A percentile compares a stretch with the other conserved stretches of the same genome.
These are phyloP conservation scores for Pungitius pungitius DNA, from an alignment of 2,113 vertebrate species.

Conservation along the genomic window DNA sequence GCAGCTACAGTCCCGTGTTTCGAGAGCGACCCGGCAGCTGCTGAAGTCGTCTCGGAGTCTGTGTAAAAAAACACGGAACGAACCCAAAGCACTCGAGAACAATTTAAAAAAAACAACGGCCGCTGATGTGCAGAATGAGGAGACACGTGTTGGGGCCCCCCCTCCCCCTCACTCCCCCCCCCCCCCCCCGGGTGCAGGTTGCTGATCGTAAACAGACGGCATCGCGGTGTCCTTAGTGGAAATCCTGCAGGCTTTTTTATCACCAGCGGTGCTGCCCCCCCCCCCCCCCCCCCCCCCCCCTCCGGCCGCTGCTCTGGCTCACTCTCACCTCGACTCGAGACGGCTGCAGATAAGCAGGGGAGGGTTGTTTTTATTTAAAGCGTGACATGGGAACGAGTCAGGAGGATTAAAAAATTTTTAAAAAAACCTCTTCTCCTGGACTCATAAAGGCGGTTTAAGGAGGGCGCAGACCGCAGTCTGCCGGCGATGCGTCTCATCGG, in stretches of 20 bases:
- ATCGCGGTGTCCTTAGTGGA: neutral
- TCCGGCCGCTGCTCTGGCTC: slow-evolving; percentile 8
- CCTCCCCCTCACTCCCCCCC: too few species aligned
- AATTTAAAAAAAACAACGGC: neutral
- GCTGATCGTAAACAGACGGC: neutral
- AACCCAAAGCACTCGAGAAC: too few species aligned
- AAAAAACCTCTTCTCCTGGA: neutral
- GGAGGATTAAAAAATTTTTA: slow-evolving; percentile 6
- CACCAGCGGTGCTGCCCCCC: too few species aligned
- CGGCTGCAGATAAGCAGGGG: slow-evolving; percentile 8
- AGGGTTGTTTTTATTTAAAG: neutral
- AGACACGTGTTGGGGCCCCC: neutral
- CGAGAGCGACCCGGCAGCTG: neutral
- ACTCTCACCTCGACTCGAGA: slow-evolving; percentile 6
- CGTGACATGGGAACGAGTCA: neutral
- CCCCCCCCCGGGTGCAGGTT: too few species aligned
- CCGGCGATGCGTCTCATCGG: neutral
- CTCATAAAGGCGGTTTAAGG: slow-evolving; percentile 2
- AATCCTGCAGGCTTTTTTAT: neutral
- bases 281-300: too few species aligned
- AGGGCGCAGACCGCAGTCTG: neutral
- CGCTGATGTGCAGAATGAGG: neutral
- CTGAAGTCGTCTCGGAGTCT: neutral
- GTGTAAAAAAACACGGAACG: too few species aligned
- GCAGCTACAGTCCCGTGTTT: too few species aligned